These are phyloP conservation scores for Chauna torquata DNA, from an alignment of 2,113 vertebrate genomes.

Conservation along the genomic window DNA sequence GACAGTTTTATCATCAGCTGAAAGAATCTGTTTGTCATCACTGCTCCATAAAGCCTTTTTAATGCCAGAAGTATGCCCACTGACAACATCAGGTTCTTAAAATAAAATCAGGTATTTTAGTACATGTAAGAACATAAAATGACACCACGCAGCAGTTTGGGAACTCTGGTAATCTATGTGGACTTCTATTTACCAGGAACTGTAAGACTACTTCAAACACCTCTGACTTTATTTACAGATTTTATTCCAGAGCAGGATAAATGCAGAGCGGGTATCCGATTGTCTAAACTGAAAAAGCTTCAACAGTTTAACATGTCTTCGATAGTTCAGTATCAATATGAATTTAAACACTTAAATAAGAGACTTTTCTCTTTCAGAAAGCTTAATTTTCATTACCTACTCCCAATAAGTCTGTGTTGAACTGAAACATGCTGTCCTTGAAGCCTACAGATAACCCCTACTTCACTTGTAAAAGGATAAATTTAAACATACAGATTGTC, in stretches of 20 bases:
- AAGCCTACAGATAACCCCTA: neutral
- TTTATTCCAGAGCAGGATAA: neutral
- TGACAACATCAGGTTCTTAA: conserved; percentile 89
- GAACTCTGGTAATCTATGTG: neutral
- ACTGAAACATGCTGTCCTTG: neutral
- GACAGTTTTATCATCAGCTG: conserved; percentile 96
- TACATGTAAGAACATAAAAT: neutral
- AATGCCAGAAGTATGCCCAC: conserved; percentile 94
- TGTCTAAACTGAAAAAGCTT: neutral
- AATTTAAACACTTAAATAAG: neutral
- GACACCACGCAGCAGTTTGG: neutral
- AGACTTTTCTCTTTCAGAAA: neutral
- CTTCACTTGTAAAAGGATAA: neutral
- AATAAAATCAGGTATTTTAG: conserved; percentile 15
- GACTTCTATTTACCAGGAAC: neutral
- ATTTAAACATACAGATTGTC: neutral
- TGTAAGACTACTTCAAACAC: neutral
- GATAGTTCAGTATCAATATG: neutral
- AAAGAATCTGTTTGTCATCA: conserved; percentile 93
- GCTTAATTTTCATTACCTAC: neutral
- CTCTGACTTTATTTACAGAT: neutral
- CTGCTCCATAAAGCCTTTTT: conserved; percentile 98
- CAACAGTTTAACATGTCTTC: neutral
- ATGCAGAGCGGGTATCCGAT: neutral
- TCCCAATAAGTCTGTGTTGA: neutral